phyloP scores from a whole-genome alignment of 2,113 vertebrate species.

The Aldabrachelys gigantea region DNA sequence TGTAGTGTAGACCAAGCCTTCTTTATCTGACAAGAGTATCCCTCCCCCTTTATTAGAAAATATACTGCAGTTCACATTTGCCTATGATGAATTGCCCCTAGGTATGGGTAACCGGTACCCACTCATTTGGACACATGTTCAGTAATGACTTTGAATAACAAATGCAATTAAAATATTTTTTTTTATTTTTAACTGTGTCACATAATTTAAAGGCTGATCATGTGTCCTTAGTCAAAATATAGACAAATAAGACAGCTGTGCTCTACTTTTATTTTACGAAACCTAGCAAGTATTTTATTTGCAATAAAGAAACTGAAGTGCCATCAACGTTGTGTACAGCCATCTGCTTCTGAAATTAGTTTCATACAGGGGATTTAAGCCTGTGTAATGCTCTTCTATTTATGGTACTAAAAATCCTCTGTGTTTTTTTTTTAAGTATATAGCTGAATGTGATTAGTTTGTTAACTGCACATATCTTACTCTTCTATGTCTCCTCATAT shows the following conservation, averaged over 20 bases:
- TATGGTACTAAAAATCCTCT: conserved; percentile 53
- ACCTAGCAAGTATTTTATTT: conserved; percentile 82
- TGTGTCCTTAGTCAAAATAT: conserved; percentile 75
- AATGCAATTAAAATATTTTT: conserved; percentile 17
- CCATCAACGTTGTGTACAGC: conserved; percentile 74
- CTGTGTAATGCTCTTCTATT: conserved; percentile 42
- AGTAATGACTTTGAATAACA: conserved; percentile 62
- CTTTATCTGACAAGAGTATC: conserved; percentile 52
- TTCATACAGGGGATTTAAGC: conserved; percentile 74
- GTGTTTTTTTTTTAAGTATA: conserved; percentile 49
- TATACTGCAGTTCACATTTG: conserved; percentile 37
- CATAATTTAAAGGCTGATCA: conserved; percentile 74
- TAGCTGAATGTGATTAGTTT: conserved; percentile 50
- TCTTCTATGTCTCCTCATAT: conserved; percentile 16
- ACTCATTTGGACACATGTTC: conserved; percentile 56
- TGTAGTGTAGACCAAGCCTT: not conserved
- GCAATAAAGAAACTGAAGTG: conserved; percentile 80
- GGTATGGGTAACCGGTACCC: conserved; percentile 14
- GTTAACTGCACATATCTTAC: conserved; percentile 26
- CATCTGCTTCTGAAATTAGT: conserved; percentile 82
- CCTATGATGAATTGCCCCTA: conserved; percentile 35
- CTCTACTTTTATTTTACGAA: conserved; percentile 77
- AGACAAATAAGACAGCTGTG: conserved; percentile 78
- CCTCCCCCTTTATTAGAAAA: conserved; percentile 41
- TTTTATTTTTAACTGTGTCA: conserved; percentile 28